These are phyloP conservation scores for Limonius californicus DNA, from an alignment of 1,140 invertebrate genomes.

Conservation along the genomic window DNA sequence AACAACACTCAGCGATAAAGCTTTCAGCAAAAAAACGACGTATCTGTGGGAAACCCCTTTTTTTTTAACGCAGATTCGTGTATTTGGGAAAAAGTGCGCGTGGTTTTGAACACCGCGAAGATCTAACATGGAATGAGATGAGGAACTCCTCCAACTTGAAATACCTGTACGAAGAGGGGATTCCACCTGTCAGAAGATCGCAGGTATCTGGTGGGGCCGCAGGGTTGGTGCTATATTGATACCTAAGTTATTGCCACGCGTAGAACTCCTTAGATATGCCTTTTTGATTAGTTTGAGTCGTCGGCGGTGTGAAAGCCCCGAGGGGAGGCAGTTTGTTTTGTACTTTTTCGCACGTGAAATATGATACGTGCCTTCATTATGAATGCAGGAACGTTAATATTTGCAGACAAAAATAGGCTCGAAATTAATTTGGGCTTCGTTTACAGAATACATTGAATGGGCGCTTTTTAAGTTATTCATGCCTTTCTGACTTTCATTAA, in stretches of 20 bases:
- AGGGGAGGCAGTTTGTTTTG: constrained; percentile 1
- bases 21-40: too few species aligned
- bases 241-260: constrained; percentile 3
- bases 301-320: constrained; percentile 1
- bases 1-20: too few species aligned
- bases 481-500: too few species aligned
- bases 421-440: too few species aligned
- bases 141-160: constrained; percentile 11
- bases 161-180: constrained; percentile 12
- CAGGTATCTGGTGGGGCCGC: constrained; percentile 8
- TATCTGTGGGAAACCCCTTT: too few species aligned
- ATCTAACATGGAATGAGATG: constrained; percentile 8
- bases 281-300: constrained; percentile 3
- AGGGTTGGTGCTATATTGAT: constrained; percentile 10
- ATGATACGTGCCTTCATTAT: too few species aligned
- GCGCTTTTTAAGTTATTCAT: too few species aligned
- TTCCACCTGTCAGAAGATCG: constrained; percentile 12
- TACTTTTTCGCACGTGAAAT: neutral
- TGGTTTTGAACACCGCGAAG: constrained; percentile 10
- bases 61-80: too few species aligned
- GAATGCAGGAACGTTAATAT: neutral
- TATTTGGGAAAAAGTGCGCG: neutral
- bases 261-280: constrained; percentile 8
- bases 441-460: too few species aligned
- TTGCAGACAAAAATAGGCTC: too few species aligned